Evolutionary conservation across 92 coral and sea anemone genomes (phyloP), one percentile per base, ranked within the genome.

Genomic region (Isaurus tuberculatus): DNA sequence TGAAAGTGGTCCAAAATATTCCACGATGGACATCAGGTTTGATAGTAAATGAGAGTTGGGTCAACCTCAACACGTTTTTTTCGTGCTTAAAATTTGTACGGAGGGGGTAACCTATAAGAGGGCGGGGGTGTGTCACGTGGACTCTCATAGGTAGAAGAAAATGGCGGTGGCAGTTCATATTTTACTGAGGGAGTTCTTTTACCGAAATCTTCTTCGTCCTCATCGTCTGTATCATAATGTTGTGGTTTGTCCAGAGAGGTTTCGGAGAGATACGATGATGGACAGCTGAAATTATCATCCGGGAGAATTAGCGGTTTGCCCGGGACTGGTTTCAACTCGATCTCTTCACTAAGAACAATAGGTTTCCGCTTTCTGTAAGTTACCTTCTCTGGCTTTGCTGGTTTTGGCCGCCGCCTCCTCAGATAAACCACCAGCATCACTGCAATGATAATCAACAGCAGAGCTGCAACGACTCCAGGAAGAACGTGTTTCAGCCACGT

Each of bases 261-360:
- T 57, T 94, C 99, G 0, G 98, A 91, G 70, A 91, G 46, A 86
- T 89, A 91, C 6, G 98, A 94, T 16, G 98, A 92, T 60, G 98
- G 93, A 3, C 83, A 70, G 44, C 98, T 92, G 26, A 89, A 87
- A 49, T 90, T 89, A 81, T 96, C 99, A 69, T 94, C 91, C 9
- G 98, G 98, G n/a, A 96, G 92, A 68, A 94, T 89, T 34, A 96
- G 90, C 34, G 99, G 98, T 85, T 94, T 92, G 3, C 94, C 93
- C 2, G 97, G 88, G 4, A 92, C 64, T 5, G 91, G 89, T 65
- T 91, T 84, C 83, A 96, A 49, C 57, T 96, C 99, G 49, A 88
- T 94, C 75, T 96, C 99, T 17, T 89, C 93, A 25, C 86, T 95
- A 28, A 96, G 77, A 46, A 96, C 90, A 27, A 94, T 89, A 25